Base-by-base conservation (phyloP, 2,113 vertebrate genomes). In the Sorex araneus region DNA sequence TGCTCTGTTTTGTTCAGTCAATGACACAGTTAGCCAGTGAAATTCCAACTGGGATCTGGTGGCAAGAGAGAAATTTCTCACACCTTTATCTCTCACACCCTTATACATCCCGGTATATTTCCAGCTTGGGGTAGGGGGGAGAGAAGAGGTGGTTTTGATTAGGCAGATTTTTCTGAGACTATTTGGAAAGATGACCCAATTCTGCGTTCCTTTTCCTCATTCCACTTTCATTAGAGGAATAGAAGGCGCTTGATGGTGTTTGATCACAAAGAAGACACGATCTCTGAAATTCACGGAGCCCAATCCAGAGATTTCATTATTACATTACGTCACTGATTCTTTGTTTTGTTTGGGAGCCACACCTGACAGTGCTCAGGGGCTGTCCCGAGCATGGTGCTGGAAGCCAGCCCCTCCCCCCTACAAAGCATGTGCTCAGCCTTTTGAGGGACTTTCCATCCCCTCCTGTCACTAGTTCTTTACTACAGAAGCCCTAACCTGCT, bases 1-100 rank as follows among this genome's bases (percentile, higher is more conserved):
- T 78, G 75, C 86, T 95, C 93, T 91, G 92, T 90, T 87, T 84
- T 93, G 86, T 95, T 92, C 92, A 45, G 77, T 73, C 88, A 88
- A 93, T 10, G 36, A 43, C 84, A 75, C 60, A 84, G 76, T 66
- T 40, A 89, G 83, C 54, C 69, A 93, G 96, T 93, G 91, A 93
- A 82, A 95, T 95, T 93, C 92, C 89, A 91, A 3, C 84, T 74
- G 86, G 76, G 50, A 87, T 89, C 91, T 93, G 94, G 82, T 93
- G 83, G 47, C 89, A 40, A 25, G 25, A 84, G 47, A 84, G 80
- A 91, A 75, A 67, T 34, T 66, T 34, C 91, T 89, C 84, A 54
- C 82, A 79, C 25, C 13, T 69, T 74, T 67, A 67, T 87, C 79
- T 74, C 10, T 64, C 67, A 80, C 77, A n/a, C 23, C 27, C 30